Evolutionary conservation across 35 echinoderm and acorn worm species (phyloP), one percentile per base, ranked within the genome.

Genomic region (Lytechinus pictus): DNA sequence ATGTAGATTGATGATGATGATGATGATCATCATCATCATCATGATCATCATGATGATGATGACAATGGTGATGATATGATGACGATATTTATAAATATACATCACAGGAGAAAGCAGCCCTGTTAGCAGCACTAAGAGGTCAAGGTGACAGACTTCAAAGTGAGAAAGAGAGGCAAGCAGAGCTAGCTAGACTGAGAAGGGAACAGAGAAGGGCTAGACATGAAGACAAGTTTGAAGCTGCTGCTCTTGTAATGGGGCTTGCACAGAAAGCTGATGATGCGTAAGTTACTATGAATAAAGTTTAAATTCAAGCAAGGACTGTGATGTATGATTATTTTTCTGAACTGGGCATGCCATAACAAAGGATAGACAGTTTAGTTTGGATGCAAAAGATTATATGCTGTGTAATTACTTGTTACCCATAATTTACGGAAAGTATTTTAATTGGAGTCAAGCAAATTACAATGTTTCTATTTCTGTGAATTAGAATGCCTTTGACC

Each of bases 141-240:
- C 95, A 96, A 71, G 95, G 97, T 66, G 98, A 99, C 53, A 89
- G 96, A 86, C 88, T 98, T 5, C 87, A 57, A 54, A 96, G 96
- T 86, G 98, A 99, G 94, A 97, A 87, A 66, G 96, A 96, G 54
- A 57, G 98, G 1, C 98, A 99, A 58, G 96, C 94, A 71, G 98
- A 97, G 53, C 87, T 99, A 44, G 96, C 96, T 27, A 95, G 96
- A 61, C 94, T 99, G 8, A 96, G 97, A 91, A 89, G 98, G 86
- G 97, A 99, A 53, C 98, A 99, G 94, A 86, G 98, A 4, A 97
- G 95, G 51, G 98, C 98, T 27, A 95, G 98, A 53, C 88, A 96
- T 11, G 98, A 99, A 91, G 96, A 99, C 55, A 98, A 99, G 94
- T 99, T 99, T 98, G 98, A 99, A 55, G 97, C 98, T 51, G 98